Conservation (phyloP, 2,797 vertebrate species). For the Botia kubotai region DNA sequence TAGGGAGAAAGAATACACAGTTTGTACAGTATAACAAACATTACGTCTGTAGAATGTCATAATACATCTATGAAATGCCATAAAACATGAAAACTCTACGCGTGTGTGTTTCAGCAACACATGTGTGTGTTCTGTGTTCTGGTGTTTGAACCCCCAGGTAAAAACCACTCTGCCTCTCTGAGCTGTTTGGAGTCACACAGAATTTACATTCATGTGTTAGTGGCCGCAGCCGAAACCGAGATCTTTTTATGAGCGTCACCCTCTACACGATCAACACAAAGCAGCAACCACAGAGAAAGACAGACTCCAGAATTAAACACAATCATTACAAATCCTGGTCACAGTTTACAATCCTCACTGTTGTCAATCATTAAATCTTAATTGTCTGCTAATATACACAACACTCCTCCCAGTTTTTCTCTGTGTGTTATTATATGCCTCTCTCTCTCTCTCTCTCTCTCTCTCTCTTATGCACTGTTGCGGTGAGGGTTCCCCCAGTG, state of each 20-base stretch:
- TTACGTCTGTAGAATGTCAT: too few species aligned
- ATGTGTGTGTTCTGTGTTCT: conserved; percentile 44
- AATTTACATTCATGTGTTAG: conserved; percentile 52
- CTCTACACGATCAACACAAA: not conserved
- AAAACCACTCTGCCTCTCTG: conserved; percentile 50
- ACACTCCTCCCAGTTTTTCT: not conserved
- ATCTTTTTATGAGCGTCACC: not conserved
- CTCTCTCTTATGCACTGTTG: conserved; percentile 20
- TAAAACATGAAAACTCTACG: not conserved
- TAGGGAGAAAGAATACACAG: too few species aligned
- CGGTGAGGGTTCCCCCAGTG: conserved; percentile 59
- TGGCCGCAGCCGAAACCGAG: conserved; percentile 28
- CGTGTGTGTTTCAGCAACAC: conserved; percentile 38
- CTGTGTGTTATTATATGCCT: not conserved
- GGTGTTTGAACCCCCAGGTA: conserved; percentile 48
- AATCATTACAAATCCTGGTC: too few species aligned
- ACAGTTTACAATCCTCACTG: conserved; percentile 2
- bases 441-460: not conserved
- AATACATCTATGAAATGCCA: too few species aligned
- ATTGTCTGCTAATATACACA: not conserved
- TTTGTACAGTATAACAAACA: too few species aligned
- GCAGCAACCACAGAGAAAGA: not conserved
- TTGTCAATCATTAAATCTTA: conserved; percentile 18
- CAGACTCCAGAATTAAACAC: not conserved
- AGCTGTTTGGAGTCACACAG: conserved; percentile 48